Conservation (phyloP, 2,113 vertebrate species). For the Larimichthys crocea region DNA sequence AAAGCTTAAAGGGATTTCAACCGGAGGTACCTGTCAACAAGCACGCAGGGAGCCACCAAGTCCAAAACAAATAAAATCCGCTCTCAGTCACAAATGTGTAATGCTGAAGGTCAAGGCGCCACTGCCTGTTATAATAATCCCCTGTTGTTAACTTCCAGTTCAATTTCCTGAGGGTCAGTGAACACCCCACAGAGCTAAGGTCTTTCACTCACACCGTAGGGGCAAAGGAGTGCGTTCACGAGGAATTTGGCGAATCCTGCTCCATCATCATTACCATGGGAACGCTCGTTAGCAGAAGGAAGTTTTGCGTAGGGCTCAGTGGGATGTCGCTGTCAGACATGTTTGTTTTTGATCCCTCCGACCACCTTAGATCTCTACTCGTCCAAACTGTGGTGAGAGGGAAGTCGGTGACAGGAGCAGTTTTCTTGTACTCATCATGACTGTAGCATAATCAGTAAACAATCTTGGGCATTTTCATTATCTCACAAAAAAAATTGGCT, state of each 20-base stretch:
- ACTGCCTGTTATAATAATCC: slow-evolving; percentile 46
- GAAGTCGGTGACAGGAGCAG: slow-evolving; percentile 4
- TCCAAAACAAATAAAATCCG: slow-evolving; percentile 61
- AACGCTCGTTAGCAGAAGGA: slow-evolving; percentile 70
- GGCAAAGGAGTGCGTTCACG: slow-evolving; percentile 60
- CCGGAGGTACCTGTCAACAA: slow-evolving; percentile 37
- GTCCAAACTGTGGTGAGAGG: slow-evolving; percentile 29
- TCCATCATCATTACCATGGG: slow-evolving; percentile 63
- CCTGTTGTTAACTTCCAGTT: slow-evolving; percentile 67
- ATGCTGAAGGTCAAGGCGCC: slow-evolving; percentile 51
- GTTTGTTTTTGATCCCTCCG: slow-evolving; percentile 51
- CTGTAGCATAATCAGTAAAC: background rate
- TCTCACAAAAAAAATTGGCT: no score
- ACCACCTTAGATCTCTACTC: slow-evolving; percentile 48
- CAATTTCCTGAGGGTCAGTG: slow-evolving; percentile 72
- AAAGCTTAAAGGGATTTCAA: slow-evolving; percentile 16
- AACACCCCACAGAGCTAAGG: slow-evolving; percentile 51
- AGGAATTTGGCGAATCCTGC: slow-evolving; percentile 53
- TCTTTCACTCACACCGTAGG: slow-evolving; percentile 65
- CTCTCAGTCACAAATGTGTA: slow-evolving; percentile 27
- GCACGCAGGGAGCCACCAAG: slow-evolving; percentile 26
- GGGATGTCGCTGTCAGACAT: slow-evolving; percentile 41
- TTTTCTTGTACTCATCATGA: background rate
- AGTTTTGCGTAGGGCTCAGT: slow-evolving; percentile 42
- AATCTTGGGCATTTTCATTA: background rate